Evolutionary conservation across 2,113 vertebrate genomes (phyloP), one percentile per base, ranked within the genome.

Genomic region (Oncorhynchus tshawytscha): DNA sequence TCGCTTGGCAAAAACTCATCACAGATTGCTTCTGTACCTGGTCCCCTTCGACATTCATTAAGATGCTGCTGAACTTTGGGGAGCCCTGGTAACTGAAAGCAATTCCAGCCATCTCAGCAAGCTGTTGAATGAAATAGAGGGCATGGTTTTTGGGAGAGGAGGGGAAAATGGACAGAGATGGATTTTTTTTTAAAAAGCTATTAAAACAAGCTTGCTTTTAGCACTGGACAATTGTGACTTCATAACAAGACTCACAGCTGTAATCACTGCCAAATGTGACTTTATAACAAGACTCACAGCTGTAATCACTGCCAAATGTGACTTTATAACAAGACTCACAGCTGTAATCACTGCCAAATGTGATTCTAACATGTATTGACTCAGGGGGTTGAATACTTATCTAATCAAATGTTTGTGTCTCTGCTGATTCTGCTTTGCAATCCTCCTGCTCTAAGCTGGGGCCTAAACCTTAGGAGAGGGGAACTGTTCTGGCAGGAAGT

Each of bases 391-490:
- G 39, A 45, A 45, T 45, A 45, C 39, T 39, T 39, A 39, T 39
- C 39, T 39, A 39, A 39, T 39, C 39, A 39, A 45, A 45, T 45
- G 39, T 45, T 45, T 45, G 68, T 24, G 39, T 70, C 31, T 70
- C 31, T 24, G 68, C 39, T 34, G 24, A n/a, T 62, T 64, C 62
- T 67, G 45, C 73, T 29, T n/a, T 13, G 60, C 24, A 54, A 15
- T 29, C 73, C 24, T 74, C 12, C n/a, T 24, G 7, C 29, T 45
- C 3, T 29, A 25, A 27, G 16, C 67, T 27, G 16, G 29, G 31
- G 31, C 12, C 66, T 48, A 74, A 83, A 82, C 83, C 77, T 84
- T n/a, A 34, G 76, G 74, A 80, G 69, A 88, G 75, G 39, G 39
- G 39, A 11, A 11, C 8, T 45, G 0, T 11, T 11, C 8, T 45